Evolutionary conservation across 2,113 vertebrate species (phyloP).

Genomic region (Bos javanicus): DNA sequence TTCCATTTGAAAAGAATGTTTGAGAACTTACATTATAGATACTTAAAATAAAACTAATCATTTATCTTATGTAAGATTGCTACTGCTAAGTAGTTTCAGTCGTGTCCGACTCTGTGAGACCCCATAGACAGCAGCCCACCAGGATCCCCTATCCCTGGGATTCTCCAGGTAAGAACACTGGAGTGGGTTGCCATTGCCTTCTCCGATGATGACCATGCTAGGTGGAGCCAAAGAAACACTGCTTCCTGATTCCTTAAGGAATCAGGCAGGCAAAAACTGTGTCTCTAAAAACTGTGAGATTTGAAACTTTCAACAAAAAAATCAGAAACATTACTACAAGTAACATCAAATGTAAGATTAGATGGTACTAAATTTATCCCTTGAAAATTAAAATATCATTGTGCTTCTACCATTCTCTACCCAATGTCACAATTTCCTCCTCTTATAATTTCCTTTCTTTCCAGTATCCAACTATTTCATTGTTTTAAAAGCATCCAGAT

Average conservation of each 20-base stretch:
- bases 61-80: neutral
- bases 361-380: neutral
- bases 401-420: neutral
- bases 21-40: neutral
- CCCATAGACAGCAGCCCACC: neutral
- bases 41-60: neutral
- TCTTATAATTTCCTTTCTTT: neutral
- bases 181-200: too few relatives aligned
- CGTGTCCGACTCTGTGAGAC: fast-evolving
- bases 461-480: neutral
- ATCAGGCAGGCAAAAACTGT: neutral
- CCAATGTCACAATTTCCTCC: too few relatives aligned
- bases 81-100: neutral
- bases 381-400: neutral
- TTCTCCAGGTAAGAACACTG: too few relatives aligned
- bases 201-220: neutral
- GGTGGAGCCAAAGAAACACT: neutral
- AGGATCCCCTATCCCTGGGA: neutral
- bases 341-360: neutral
- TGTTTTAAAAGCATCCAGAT: neutral
- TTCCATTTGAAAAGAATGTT: neutral
- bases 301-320: neutral
- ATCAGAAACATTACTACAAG: neutral
- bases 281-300: neutral
- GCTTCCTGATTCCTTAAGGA: neutral